Percentiles rank a stretch among this genome's conserved stretches.
Evolutionary conservation across 2,113 vertebrate species (phyloP).

Genomic region (Peromyscus leucopus): DNA sequence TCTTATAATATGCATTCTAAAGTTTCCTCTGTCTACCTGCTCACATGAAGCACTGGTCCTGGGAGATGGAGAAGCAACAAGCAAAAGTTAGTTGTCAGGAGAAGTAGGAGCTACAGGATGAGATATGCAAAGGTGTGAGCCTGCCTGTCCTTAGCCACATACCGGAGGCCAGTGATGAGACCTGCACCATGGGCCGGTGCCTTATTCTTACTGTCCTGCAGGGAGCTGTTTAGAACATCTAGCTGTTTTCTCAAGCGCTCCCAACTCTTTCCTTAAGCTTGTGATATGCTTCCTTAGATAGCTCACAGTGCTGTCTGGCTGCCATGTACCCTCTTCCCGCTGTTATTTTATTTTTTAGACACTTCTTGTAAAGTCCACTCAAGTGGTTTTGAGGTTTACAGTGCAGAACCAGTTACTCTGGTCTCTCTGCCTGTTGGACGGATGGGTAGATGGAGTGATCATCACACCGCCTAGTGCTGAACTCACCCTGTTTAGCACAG

Average conservation of each 20-base stretch:
- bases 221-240: neutral
- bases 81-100: neutral
- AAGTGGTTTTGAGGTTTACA: slow-evolving; percentile 23
- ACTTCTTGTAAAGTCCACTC: slow-evolving; percentile 38
- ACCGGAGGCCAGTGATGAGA: neutral
- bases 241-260: neutral
- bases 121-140: neutral
- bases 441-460: neutral
- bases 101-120: neutral
- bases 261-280: neutral
- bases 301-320: neutral
- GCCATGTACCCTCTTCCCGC: too few relatives aligned
- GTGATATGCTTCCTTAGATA: neutral
- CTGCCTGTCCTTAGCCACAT: neutral
- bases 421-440: slow-evolving; percentile 14
- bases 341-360: neutral
- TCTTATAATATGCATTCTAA: neutral
- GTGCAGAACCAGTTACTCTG: neutral
- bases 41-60: neutral
- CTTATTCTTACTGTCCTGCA: neutral
- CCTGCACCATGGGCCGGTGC: fast-evolving
- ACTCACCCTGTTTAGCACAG: neutral
- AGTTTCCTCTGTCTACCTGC: neutral
- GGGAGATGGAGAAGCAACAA: neutral
- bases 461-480: neutral